Evolutionary conservation across 2,888 invertebrate species (phyloP).

Genomic region (Corbicula japonica): DNA sequence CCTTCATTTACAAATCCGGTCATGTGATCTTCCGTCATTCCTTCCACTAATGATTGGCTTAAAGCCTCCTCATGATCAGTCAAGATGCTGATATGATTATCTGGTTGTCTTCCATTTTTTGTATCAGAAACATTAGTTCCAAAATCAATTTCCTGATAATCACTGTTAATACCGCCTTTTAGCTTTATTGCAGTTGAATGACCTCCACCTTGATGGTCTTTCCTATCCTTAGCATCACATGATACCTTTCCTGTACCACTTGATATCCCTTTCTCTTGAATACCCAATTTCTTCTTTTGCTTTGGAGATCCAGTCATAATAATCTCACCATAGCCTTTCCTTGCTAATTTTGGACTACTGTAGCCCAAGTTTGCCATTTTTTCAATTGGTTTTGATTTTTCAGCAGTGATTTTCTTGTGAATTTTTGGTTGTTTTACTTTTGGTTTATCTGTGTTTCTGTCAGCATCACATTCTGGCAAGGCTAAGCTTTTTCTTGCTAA

Average conservation of each 20-base stretch:
- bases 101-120: not conserved
- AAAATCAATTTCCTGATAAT: conserved; percentile 39
- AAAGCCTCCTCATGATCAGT: too few species aligned
- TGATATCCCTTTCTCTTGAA: not conserved
- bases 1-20: conserved; percentile 19
- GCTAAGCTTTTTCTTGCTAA: conserved; percentile 29
- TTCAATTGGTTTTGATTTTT: conserved; percentile 14
- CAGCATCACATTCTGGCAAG: not conserved
- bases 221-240: conserved; percentile 7
- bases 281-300: not conserved
- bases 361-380: conserved; percentile 45
- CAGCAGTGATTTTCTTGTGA: too few species aligned
- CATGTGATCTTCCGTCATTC: not conserved
- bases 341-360: conserved; percentile 33
- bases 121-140: conserved; percentile 10
- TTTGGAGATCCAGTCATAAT: conserved; percentile 37
- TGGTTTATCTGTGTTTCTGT: too few species aligned
- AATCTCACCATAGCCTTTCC: conserved; percentile 8
- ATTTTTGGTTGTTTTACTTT: too few species aligned
- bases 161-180: conserved; percentile 11
- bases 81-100: too few species aligned
- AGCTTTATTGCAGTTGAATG: not conserved
- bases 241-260: not conserved
- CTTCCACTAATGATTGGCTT: not conserved
- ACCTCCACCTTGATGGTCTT: conserved; percentile 8